Base-by-base conservation (phyloP, 37 sponge, comb jelly and placozoan species). In the Ianthella basta region DNA sequence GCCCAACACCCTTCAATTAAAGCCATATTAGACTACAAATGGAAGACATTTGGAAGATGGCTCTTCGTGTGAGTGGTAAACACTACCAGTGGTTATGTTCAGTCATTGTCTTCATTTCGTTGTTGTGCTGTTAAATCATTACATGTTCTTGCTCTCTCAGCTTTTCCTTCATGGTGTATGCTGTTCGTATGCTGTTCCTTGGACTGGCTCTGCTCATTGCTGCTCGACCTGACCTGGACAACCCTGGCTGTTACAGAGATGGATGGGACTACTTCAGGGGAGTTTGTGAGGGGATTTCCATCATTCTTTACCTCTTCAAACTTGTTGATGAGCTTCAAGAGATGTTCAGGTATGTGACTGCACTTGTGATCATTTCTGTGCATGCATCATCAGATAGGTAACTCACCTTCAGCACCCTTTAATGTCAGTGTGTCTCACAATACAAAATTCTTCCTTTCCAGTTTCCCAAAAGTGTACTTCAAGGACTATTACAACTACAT, bases 181-280 rank as follows among this genome's bases (percentile, higher is more conserved):
- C 16, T 14, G 3, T 41, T 41, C 78, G 78, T 8, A 75, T 75
- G 78, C 54, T 75, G 5, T 40, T 75, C 23, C 40, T 75, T 36
- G n/a, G 38, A n/a, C 39, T 75, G 15, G 78, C 78, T 53, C 44
- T 75, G 16, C 15, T 75, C n/a, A 75, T 75, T 53, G 78, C 78
- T 4, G 78, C 78, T 50, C 21, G 78, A 41, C 78, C 78, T 4
- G 78, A 75, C 37, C 78, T 75, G 44, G 78, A 75, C 54, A 75
- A 75, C 37, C 78, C 78, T 75, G 78, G 78, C 25, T 75, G 78
- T 14, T 75, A 75, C 25, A 75, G 78, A 75, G 40, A 50, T 36
- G 78, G 78, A 75, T 75, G 78, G 78, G 78, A 75, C 53, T 40
- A 40, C 6, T 18, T 75, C 24, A 75, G 78, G 25, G 78, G 78